phyloP scores from a whole-genome alignment of 2,888 invertebrate genomes.

The Monochamus alternatus region DNA sequence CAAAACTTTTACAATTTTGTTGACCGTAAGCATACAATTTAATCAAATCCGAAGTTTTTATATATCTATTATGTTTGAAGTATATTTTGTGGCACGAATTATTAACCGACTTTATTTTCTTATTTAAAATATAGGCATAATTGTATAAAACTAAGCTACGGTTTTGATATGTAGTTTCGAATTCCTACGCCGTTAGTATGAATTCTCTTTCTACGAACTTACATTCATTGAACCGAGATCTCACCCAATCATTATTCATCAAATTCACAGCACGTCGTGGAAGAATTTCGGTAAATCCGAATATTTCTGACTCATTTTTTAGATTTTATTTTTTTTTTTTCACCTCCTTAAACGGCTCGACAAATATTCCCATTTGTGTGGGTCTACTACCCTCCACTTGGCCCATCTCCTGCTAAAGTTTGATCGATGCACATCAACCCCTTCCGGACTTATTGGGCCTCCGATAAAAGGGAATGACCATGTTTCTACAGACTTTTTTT shows the following conservation, averaged over 20 bases:
- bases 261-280: no score
- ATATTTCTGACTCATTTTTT: slow-evolving; percentile 6
- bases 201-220: neutral
- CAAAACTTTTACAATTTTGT: neutral
- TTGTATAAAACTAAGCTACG: neutral
- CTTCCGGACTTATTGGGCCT: no score
- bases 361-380: neutral
- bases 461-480: no score
- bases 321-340: neutral
- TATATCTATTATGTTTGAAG: neutral
- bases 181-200: neutral
- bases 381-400: neutral
- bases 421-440: neutral
- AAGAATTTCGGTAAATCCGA: no score
- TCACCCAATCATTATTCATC: no score
- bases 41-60: neutral
- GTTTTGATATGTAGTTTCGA: neutral
- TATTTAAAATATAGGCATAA: slow-evolving; percentile 8
- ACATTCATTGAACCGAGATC: neutral
- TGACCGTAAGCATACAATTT: slow-evolving; percentile 4
- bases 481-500: neutral
- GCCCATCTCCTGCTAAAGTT: neutral
- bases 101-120: neutral
- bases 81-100: neutral
- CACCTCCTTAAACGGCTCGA: neutral